Base-by-base conservation (phyloP, 2,797 vertebrate species). In the Nannoperca australis region DNA sequence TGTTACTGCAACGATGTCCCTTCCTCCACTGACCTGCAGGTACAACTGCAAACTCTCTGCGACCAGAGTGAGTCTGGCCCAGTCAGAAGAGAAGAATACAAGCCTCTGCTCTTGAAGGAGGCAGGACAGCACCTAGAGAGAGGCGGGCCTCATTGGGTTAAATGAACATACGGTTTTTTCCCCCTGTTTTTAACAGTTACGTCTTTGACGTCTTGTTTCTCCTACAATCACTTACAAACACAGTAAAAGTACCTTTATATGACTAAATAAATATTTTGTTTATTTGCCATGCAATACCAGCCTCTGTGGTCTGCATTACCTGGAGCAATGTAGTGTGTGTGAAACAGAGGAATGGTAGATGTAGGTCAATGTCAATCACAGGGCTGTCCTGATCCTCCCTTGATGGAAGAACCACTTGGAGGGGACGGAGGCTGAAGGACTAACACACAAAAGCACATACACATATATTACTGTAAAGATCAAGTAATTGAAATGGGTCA, bases 341-440 rank as follows among this genome's bases (percentile, higher is more conserved):
- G 92, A 99, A 99, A 88, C 97, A 97, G 63, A 99, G 92, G 68
- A 99, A 95, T 0, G 98, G 98, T 58, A 99, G 95, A 79, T 99
- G 98, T 27, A 99, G 96, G 88, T 99, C 95, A 40, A 99, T 85
- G 93, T 99, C 98, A 0, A 98, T 89, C 38, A 97, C 34, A 0
- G 97, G 97, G 71, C 96, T 94, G 58, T 99, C 97, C 0, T 95
- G 94, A 81, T 98, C 97, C 12, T 95, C 96, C 53, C 90, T 93
- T 17, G 98, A 96, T 32, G 97, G 97, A 77, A 99, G 97, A 50
- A 98, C 88, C 32, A 99, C 93, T 76, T 96, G 96, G 58, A 99
- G 96, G 0, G 97, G 97, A 78, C 96, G 97, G 68, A 99, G 95
- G 85, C 90, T 96, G 81, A 99, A 97, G 15, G 88, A 91, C 93